These are phyloP conservation scores for Anhinga anhinga DNA, from an alignment of 2,113 vertebrate species.

Conservation along the genomic window DNA sequence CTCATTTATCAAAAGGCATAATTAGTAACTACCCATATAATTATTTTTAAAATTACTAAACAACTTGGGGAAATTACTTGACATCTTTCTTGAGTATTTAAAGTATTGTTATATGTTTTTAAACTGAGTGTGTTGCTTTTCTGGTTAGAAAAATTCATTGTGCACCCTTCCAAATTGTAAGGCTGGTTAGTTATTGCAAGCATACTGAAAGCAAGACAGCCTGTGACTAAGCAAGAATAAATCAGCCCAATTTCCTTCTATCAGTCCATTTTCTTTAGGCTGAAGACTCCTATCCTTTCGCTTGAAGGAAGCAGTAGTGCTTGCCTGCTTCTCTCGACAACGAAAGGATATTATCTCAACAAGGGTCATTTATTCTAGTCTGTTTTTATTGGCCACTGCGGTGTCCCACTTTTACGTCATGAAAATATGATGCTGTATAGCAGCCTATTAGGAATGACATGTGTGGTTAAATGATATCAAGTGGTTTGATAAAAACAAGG, in stretches of 20 bases:
- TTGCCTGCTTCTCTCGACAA: background rate
- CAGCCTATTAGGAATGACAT: background rate
- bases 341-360: background rate
- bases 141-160: background rate
- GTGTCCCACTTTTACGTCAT: background rate
- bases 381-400: background rate
- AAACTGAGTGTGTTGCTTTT: background rate
- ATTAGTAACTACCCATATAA: background rate
- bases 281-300: background rate
- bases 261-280: background rate
- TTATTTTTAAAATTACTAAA: background rate
- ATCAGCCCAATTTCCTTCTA: background rate
- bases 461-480: background rate
- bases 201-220: background rate
- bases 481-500: background rate
- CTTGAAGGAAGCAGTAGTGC: background rate
- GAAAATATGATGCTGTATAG: background rate
- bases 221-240: conserved; percentile 35
- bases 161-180: background rate
- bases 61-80: background rate
- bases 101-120: background rate
- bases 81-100: background rate
- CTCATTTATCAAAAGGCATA: background rate
- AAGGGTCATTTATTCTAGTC: background rate
- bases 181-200: background rate